Conservation (phyloP, 2,888 invertebrate genomes). For the Eupithecia exiguata region DNA sequence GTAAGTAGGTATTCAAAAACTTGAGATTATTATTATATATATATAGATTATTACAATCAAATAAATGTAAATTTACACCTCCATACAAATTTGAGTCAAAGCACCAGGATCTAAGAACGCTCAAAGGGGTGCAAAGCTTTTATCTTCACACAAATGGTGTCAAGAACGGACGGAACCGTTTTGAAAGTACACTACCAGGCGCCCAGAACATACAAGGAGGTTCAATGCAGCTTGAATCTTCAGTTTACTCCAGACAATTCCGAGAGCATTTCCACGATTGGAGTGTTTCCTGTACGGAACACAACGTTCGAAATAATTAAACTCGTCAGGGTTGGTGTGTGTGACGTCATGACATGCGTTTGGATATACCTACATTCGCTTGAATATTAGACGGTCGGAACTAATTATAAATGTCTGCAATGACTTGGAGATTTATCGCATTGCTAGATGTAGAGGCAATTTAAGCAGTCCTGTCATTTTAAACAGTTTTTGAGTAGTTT, state of each 20-base stretch:
- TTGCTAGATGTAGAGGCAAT: neutral
- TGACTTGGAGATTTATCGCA: neutral
- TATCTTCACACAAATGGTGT: neutral
- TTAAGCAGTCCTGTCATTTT: no score
- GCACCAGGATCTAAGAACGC: conserved; percentile 2
- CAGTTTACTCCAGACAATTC: conserved; percentile 18
- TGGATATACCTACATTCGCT: neutral
- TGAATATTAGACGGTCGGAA: neutral
- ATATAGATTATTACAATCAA: neutral
- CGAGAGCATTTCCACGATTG: conserved; percentile 41
- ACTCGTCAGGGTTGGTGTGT: conserved; percentile 68
- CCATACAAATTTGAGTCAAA: neutral
- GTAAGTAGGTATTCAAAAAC: no score
- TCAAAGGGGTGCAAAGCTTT: neutral
- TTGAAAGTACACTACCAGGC: conserved; percentile 19
- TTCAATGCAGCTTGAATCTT: conserved; percentile 15
- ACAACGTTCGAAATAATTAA: conserved; percentile 69
- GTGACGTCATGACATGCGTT: conserved; percentile 53
- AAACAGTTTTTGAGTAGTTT: no score
- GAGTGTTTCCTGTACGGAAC: conserved; percentile 54
- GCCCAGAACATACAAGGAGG: conserved; percentile 12
- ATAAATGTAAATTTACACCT: neutral
- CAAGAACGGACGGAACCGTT: conserved; percentile 7
- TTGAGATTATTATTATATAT: no score
- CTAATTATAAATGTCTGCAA: conserved; percentile 13